Evolutionary conservation across 1,140 invertebrate species (phyloP).

Genomic region (Pissodes strobi): DNA sequence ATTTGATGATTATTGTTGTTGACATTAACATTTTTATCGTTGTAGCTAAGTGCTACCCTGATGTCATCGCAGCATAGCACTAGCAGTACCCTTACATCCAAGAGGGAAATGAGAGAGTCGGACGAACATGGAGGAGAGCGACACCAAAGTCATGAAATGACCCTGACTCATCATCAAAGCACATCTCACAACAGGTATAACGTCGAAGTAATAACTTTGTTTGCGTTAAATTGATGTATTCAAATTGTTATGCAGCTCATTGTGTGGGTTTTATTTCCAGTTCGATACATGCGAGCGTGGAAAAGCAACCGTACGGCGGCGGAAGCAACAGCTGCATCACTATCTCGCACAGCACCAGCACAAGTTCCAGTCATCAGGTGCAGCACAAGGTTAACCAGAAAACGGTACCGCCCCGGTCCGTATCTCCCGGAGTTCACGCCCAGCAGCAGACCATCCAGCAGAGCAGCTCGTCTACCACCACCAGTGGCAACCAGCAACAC

Average conservation of each 20-base stretch:
- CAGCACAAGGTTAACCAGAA: constrained; percentile 55
- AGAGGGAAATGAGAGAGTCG: constrained; percentile 62
- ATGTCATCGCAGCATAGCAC: constrained; percentile 71
- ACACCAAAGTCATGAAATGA: constrained; percentile 64
- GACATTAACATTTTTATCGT: neutral
- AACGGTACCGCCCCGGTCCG: constrained; percentile 34
- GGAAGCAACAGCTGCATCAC: constrained; percentile 63
- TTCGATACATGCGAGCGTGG: constrained; percentile 64
- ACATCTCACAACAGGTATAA: constrained; percentile 63
- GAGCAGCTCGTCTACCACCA: neutral
- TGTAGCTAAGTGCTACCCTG: constrained; percentile 63
- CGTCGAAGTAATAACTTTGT: neutral
- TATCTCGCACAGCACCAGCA: constrained; percentile 68
- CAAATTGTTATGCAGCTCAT: too few relatives aligned
- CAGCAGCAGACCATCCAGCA: constrained; percentile 36
- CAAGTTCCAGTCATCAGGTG: constrained; percentile 64
- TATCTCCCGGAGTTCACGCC: neutral
- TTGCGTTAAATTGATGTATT: too few relatives aligned
- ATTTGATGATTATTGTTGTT: neutral
- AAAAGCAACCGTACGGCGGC: constrained; percentile 63
- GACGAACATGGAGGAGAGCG: constrained; percentile 57
- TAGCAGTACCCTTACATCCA: constrained; percentile 60
- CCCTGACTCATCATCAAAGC: constrained; percentile 66
- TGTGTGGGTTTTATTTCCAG: constrained; percentile 31
- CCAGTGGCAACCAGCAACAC: constrained; percentile 53